These are phyloP conservation scores for Dilophus febrilis DNA, from an alignment of 2,888 invertebrate genomes.

Conservation along the genomic window DNA sequence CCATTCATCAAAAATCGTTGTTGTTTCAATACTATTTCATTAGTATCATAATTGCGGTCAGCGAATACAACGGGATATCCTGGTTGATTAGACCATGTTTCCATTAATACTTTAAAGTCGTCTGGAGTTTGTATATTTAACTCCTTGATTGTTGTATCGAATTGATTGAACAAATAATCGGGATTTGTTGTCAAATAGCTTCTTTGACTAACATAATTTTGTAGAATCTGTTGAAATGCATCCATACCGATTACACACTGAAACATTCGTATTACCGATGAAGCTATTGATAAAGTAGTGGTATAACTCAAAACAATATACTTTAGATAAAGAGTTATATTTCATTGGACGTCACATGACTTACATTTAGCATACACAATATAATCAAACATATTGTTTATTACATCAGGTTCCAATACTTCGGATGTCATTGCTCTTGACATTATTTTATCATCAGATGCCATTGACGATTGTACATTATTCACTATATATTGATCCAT, in stretches of 20 bases:
- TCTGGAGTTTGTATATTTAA: constrained; percentile 26
- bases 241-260: constrained; percentile 33
- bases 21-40: not conserved
- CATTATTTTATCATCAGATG: constrained; percentile 21
- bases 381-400: constrained; percentile 4
- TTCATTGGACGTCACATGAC: not conserved
- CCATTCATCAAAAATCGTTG: not conserved
- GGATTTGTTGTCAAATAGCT: constrained; percentile 26
- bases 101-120: constrained; percentile 42
- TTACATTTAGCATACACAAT: not conserved
- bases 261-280: constrained; percentile 40
- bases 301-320: not conserved
- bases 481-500: constrained; percentile 37
- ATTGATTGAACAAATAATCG: constrained; percentile 23
- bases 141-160: constrained; percentile 16
- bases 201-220: constrained; percentile 27
- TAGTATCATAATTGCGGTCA: constrained; percentile 28
- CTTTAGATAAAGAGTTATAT: not conserved
- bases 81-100: constrained; percentile 54
- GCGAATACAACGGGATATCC: constrained; percentile 57
- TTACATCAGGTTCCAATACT: not conserved
- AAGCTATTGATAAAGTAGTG: constrained; percentile 15
- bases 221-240: constrained; percentile 37
- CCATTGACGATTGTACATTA: constrained; percentile 31
- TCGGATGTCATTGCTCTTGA: not conserved